Evolutionary conservation across 1,140 invertebrate species (phyloP).

Genomic region (Triops cancriformis): DNA sequence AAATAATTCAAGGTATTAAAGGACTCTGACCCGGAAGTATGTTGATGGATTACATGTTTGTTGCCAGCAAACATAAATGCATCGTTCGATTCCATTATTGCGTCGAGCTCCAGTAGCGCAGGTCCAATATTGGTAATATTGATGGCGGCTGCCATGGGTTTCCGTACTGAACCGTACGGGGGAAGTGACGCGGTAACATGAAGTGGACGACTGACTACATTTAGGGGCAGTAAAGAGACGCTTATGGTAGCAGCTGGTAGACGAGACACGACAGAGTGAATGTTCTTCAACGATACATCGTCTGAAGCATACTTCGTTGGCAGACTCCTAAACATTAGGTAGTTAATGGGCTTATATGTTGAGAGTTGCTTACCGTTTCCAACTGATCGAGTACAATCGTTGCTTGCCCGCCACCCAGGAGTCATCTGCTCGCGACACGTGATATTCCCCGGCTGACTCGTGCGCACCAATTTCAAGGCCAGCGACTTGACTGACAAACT

Average conservation of each 20-base stretch:
- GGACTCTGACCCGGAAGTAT: neutral
- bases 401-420: neutral
- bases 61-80: conserved; percentile 85
- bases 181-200: conserved; percentile 61
- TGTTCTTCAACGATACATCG: neutral
- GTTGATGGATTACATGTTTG: conserved; percentile 56
- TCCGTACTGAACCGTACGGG: conserved; percentile 58
- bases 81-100: conserved; percentile 70
- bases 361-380: neutral
- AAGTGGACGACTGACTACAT: conserved; percentile 55
- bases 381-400: neutral
- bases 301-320: neutral
- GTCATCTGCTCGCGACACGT: neutral
- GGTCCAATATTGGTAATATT: conserved; percentile 61
- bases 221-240: conserved; percentile 40
- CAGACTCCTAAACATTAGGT: neutral
- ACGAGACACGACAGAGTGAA: conserved; percentile 15
- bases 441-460: neutral
- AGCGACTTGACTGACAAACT: neutral
- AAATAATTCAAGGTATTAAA: conserved; percentile 15
- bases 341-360: neutral
- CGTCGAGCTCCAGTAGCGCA: conserved; percentile 58
- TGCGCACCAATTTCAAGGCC: neutral
- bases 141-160: conserved; percentile 57
- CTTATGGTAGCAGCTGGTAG: conserved; percentile 37